phyloP scores from a whole-genome alignment of 2,113 vertebrate species.

The Hippolais icterina region DNA sequence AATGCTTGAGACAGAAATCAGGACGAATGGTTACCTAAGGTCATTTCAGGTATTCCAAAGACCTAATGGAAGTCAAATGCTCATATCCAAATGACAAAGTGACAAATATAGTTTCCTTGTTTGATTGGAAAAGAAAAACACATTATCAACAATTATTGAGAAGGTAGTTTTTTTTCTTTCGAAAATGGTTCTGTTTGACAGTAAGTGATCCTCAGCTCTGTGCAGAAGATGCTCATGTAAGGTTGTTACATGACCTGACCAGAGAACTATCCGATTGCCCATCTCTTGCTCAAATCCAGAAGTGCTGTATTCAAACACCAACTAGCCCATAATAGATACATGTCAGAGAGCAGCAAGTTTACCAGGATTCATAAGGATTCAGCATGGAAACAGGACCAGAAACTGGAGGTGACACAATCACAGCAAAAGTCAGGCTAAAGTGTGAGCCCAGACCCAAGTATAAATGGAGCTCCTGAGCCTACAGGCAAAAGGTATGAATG shows the following conservation, averaged over 20 bases:
- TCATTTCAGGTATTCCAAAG: background rate
- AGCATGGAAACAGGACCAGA: background rate
- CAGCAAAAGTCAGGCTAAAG: background rate
- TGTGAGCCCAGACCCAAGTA: background rate
- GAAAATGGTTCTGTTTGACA: background rate
- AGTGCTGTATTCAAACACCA: background rate
- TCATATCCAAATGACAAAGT: background rate
- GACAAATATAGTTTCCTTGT: background rate
- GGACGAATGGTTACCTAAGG: background rate
- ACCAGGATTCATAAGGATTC: background rate
- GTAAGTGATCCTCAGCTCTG: background rate
- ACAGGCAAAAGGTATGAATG: fast-evolving
- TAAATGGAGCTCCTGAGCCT: background rate
- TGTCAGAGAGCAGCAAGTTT: background rate
- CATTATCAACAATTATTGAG: background rate
- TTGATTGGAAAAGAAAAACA: background rate
- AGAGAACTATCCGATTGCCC: background rate
- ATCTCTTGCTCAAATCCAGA: background rate
- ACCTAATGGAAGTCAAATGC: background rate
- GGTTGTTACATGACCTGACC: background rate
- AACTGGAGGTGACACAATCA: background rate
- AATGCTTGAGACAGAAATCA: constrained; percentile 19
- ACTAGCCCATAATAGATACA: too few relatives aligned
- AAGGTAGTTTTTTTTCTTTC: background rate
- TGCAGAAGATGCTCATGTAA: background rate